Base-by-base conservation (phyloP, 1,140 invertebrate species). In the Calosoma granatense region DNA sequence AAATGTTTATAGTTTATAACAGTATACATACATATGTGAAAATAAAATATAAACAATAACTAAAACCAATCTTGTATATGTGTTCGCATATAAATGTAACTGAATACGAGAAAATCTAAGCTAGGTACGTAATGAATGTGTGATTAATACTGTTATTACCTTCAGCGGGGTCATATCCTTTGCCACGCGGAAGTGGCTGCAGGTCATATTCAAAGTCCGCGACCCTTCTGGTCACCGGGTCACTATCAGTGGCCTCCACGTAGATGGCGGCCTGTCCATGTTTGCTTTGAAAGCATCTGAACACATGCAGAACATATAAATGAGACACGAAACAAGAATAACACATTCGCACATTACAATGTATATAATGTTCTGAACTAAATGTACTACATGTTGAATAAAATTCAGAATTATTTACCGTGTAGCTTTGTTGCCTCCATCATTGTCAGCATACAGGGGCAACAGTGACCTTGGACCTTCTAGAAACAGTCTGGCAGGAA, bases 191-290 rank as follows among this genome's bases (percentile, higher is more conserved):
- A 21, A 83, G 62, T 0, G 78, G 72, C 60, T 84, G 78, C 6
- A 88, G 73, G 65, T 88, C 83, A 60, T 88, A 88, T 59, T 80
- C 78, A 51, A 89, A 77, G 17, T 76, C 75, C 0, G 81, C 81
- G 9, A 78, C 70, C 56, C 78, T 69, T 59, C 74, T 73, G 20
- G 70, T 67, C 1, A 77, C 67, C 1, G 74, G 70, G 1, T 75
- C 71, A 47, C 58, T 63, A 23, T 65, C 67, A 17, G 67, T 58
- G 65, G 76, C 81, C 64, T 90, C 87, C 4, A 89, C 81, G 65
- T 86, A 90, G 0, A 90, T 73, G 0, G 86, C 86, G 0, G 82
- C 84, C 30, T 82, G 77, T 20, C 81, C 83, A 20, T 79, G 76
- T 15, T 80, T 75, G 52, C 84, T 85, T 6, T 81, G 76, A 71